Evolutionary conservation across 2,797 vertebrate species (phyloP), one percentile per base, ranked within the genome.

Genomic region (Tragopan temminckii): DNA sequence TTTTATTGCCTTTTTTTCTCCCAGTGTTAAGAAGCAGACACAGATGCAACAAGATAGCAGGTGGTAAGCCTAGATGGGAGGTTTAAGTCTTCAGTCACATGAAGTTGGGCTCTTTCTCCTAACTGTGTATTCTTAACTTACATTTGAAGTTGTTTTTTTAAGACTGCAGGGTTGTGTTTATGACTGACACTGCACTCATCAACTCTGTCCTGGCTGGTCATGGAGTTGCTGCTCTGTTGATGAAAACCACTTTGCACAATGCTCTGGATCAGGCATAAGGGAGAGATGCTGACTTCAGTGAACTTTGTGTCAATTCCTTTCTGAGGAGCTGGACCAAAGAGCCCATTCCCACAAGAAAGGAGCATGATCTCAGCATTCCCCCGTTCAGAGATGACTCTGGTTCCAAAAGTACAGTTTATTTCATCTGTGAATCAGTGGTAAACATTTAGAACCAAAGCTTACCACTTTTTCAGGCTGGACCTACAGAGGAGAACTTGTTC

Each of bases 331-430:
- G 82, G 62, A 85, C 36, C 36, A 67, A 50, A 90, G 48, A 83
- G 62, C 5, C 6, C 38, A 48, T 89, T 95, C 85, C 62, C 72
- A 62, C 63, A 85, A 85, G 77, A 78, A 92, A 76, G 5, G 11
- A 66, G 10, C 48, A 19, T 3, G 1, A 35, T 59, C 35, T 92
- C 53, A 80, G 78, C 80, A 68, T 59, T 61, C 31, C 69, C 31
- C 0, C 0, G n/a, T 78, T 62, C 0, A 0, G 45, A 78, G 25
- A 59, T 78, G 69, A 62, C 71, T 80, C 50, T 52, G 45, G 45
- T 46, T 93, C 16, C 38, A 0, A 0, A 79, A 36, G 20, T 58
- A 25, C 16, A 79, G 35, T 15, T 94, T 94, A 48, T 78, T 55
- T 95, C 38, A 72, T 84, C 69, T n/a, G 4, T 27, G 61, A 63